These are phyloP conservation scores for Pogonophryne albipinna DNA, from an alignment of 2,797 vertebrate genomes.

Conservation along the genomic window DNA sequence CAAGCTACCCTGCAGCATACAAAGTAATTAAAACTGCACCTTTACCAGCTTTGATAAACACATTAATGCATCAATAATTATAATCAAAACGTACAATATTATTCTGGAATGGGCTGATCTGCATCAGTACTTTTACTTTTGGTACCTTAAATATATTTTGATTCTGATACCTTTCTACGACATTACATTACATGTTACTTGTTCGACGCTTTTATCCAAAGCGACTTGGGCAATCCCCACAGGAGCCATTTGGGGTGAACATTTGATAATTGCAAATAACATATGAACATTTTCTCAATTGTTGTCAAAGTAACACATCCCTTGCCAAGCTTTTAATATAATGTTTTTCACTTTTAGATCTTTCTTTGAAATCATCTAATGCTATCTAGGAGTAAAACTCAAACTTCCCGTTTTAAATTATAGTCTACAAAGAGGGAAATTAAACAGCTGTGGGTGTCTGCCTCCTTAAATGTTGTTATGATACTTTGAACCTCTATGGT, in stretches of 20 bases:
- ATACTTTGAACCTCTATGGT: constrained; percentile 16
- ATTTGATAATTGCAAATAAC: background rate
- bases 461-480: background rate
- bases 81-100: too few relatives aligned
- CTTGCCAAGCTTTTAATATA: background rate
- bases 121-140: too few relatives aligned
- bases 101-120: too few relatives aligned
- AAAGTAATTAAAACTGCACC: too few relatives aligned
- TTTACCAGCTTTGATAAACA: too few relatives aligned
- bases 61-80: too few relatives aligned
- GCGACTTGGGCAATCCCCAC: too few relatives aligned
- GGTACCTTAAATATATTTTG: too few relatives aligned
- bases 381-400: background rate
- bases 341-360: background rate
- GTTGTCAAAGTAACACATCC: background rate
- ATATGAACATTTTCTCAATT: background rate
- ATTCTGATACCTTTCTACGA: too few relatives aligned
- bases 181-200: too few relatives aligned
- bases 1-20: too few relatives aligned
- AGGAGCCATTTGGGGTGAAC: background rate
- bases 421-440: background rate
- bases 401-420: constrained; percentile 22
- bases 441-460: constrained; percentile 8
- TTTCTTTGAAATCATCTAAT: constrained; percentile 9
- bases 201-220: too few relatives aligned